These are phyloP conservation scores for Psittacula cyanocephala DNA, from an alignment of 2,113 vertebrate species.

Conservation along the genomic window DNA sequence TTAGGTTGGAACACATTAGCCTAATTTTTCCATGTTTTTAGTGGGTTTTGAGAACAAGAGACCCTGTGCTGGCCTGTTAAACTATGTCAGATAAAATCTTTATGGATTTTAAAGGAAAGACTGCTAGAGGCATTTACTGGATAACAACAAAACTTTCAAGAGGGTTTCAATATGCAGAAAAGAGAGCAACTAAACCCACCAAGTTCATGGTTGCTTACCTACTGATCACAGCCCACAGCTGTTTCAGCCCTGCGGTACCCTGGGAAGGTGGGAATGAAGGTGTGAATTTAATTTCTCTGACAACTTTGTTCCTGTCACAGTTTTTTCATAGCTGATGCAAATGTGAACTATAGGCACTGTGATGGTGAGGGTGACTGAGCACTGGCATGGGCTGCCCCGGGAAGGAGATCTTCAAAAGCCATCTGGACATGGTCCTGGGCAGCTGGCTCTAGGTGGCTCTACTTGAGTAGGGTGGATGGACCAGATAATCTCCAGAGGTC, in stretches of 20 bases:
- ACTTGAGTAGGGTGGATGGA: background rate
- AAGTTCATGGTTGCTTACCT: background rate
- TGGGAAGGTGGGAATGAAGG: background rate
- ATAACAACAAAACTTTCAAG: background rate
- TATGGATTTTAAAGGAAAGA: background rate
- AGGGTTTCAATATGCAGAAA: background rate
- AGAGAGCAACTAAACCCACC: background rate
- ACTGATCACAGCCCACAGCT: background rate
- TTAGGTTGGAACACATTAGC: background rate
- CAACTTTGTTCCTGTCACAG: background rate
- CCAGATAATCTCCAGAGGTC: background rate
- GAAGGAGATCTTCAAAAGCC: background rate
- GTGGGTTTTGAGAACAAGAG: background rate
- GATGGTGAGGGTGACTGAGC: background rate
- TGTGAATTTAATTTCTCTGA: background rate
- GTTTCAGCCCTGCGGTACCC: background rate
- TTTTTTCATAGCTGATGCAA: background rate
- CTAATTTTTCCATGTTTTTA: background rate
- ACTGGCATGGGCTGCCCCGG: background rate
- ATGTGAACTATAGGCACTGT: fast-evolving
- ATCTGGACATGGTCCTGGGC: background rate
- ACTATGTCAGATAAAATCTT: background rate
- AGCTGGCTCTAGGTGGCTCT: background rate
- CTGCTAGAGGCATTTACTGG: background rate
- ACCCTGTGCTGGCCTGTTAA: background rate